These are phyloP conservation scores for Astur gentilis DNA, from an alignment of 2,113 vertebrate genomes.

Conservation along the genomic window DNA sequence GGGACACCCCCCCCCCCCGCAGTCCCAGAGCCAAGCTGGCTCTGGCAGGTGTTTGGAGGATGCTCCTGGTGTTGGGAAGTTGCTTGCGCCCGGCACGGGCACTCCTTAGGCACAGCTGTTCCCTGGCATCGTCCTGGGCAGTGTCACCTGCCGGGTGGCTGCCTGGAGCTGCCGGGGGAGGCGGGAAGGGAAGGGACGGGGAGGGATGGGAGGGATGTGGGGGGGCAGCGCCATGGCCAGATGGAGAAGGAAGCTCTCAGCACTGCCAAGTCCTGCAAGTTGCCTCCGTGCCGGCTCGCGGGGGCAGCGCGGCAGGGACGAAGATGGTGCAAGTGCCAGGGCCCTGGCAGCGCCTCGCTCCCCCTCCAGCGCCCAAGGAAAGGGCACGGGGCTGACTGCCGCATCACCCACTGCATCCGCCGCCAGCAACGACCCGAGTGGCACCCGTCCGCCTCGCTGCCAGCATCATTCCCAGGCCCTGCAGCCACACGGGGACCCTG, in stretches of 20 bases:
- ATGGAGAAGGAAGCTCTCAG: not conserved
- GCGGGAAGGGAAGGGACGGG: not conserved
- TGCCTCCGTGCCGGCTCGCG: rapidly evolving
- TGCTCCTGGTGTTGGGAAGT: not conserved
- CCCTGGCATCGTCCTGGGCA: no score
- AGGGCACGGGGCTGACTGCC: not conserved
- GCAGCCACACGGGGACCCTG: not conserved
- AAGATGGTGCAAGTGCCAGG: not conserved
- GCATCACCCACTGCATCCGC: rapidly evolving
- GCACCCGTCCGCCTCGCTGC: not conserved
- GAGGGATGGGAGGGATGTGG: not conserved
- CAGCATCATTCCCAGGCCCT: not conserved
- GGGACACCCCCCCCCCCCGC: rapidly evolving
- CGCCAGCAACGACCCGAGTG: rapidly evolving
- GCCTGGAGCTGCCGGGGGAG: no score
- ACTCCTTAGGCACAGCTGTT: no score
- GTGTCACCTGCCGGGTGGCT: no score
- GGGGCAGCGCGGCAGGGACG: not conserved
- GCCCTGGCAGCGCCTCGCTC: not conserved
- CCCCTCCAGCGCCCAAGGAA: rapidly evolving
- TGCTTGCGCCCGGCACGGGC: no score
- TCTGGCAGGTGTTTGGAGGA: not conserved
- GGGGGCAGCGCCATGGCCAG: not conserved
- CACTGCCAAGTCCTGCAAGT: not conserved
- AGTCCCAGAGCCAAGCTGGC: not conserved